These are phyloP conservation scores for Cygnus olor DNA, from an alignment of 2,797 vertebrate genomes.

Conservation along the genomic window DNA sequence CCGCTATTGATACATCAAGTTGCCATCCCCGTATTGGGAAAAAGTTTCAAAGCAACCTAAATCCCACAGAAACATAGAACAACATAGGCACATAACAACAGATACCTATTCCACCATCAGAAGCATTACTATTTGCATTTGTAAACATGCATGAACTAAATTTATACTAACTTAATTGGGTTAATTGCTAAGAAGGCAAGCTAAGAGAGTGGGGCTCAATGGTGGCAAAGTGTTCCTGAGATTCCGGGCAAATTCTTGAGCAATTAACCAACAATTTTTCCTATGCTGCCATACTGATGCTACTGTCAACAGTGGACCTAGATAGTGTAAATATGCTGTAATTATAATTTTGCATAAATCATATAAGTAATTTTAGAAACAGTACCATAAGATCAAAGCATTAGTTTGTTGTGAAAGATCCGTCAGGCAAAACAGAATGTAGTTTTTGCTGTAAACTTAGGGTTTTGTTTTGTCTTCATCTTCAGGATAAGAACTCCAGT, in stretches of 20 bases:
- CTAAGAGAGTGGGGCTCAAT: background rate
- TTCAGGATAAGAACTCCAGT: background rate
- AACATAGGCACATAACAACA: background rate
- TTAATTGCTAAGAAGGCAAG: constrained; percentile 18
- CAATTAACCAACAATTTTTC: constrained; percentile 15
- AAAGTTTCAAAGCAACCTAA: background rate
- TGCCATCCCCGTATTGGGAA: background rate
- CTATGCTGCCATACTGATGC: background rate
- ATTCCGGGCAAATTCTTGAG: background rate
- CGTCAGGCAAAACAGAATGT: background rate
- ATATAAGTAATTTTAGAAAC: background rate
- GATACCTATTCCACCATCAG: background rate
- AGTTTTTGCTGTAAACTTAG: background rate
- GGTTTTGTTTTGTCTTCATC: background rate
- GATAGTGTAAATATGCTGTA: background rate
- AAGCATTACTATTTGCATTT: background rate
- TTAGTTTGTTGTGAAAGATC: background rate
- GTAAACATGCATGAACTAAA: background rate
- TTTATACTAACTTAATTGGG: constrained; percentile 19
- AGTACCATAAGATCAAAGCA: background rate
- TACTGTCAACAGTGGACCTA: background rate
- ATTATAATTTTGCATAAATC: background rate
- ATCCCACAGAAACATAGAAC: background rate
- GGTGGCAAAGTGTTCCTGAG: background rate
- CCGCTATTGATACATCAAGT: background rate